Base-by-base conservation (phyloP, 2,888 invertebrate genomes). In the Euzetes globulus region DNA sequence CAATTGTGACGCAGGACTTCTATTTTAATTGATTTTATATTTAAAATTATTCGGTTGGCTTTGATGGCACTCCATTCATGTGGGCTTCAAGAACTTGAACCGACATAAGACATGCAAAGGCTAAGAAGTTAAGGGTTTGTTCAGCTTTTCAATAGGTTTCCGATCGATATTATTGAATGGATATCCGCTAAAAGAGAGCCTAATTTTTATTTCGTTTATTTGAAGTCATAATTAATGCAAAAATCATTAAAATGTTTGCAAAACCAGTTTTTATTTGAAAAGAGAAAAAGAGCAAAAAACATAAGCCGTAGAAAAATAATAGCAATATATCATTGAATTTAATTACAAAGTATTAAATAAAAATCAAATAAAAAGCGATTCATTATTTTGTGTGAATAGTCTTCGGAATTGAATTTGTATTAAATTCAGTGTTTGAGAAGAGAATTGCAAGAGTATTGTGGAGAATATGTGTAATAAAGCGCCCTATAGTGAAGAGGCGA, bases 301-400 rank as follows among this genome's bases (percentile, higher is more conserved):
- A 55, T 55, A 55, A 55, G 22, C 25, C 25, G 6, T 37, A 15
- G 70, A 70, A 25, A 70, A 25, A 70, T 70, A 70, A 70, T 45
- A 70, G 41, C 22, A 41, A 70, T 70, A 70, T 70, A 70, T 70
- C 47, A 70, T 70, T 70, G 47, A 27, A 70, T 70, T 70, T 70
- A 70, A 70, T 70, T 70, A 70, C 70, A 70, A 45, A 45, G 70
- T 47, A 70, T 70, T 70, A 70, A 70, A 41, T 70, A 70, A 70
- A 70, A 70, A 70, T 41, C 70, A 70, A 70, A 70, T 70, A 70
- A 70, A 41, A 65, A 22, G 25, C 15, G 27, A 22, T 27, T 17
- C 9, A 45, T 33, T 4, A 6, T 19, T 70, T 37, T 45, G 47
- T 47, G n/a, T 70, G 70, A 70, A 70, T 13, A 47, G 70, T 70